Base-by-base conservation (phyloP, 2,797 vertebrate genomes). In the Pyrocephalus nanus region DNA sequence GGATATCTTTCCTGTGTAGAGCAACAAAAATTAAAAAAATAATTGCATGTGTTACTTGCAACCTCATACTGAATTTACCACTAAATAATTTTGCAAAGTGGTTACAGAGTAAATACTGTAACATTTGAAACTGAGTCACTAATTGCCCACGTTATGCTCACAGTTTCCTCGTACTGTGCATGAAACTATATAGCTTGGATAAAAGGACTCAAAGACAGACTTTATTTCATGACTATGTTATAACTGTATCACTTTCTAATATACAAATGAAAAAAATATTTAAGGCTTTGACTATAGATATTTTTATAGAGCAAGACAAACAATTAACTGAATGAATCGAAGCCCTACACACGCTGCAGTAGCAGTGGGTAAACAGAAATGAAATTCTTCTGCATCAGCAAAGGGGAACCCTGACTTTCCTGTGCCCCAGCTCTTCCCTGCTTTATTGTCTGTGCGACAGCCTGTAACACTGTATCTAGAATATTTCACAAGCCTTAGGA, bases 391-490 rank as follows among this genome's bases (percentile, higher is more conserved):
- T 55, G 4, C 9, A 55, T 26, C 7, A 66, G 0, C 7, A 17
- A 62, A 60, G 3, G 4, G 15, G 7, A 90, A 8, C 10, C 23
- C 15, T 71, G 40, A 12, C 13, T 88, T 54, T 67, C 23, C 26
- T 38, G 25, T 14, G 26, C 8, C 43, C 14, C 23, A 47, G 7
- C 5, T 55, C 34, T 66, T 87, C 20, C 32, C 42, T 29, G 12
- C 11, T 1, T 16, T 76, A 25, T 8, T 3, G 0, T 42, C 47
- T 62, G 3, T 10, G 7, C 29, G 15, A 71, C 11, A 36, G 9
- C 18, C 45, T 34, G 45, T 34, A 67, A 45, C 7, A 8, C 20
- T 73, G 19, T 81, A 34, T 23, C 16, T 36, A 53, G 34, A 93
- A 42, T 53, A 61, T 36, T 42, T 51, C 3, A 5, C 36, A 32